Percentiles rank a stretch among this genome's conserved stretches.
Conservation (phyloP, 2,888 invertebrate species). For the Melanchra persicariae region DNA sequence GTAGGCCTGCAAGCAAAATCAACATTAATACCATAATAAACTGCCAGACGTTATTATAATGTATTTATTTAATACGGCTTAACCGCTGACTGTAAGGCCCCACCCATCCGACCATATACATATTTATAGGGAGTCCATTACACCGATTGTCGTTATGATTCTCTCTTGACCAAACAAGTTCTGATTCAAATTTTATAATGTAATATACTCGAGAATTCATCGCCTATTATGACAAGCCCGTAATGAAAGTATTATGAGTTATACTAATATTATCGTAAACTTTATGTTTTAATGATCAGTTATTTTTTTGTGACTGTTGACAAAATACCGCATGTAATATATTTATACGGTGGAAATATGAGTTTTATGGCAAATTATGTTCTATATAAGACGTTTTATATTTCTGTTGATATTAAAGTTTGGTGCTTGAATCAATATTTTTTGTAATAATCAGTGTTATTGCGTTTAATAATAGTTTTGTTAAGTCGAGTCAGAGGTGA, state of each 20-base stretch:
- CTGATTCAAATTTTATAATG: slow-evolving; percentile 74
- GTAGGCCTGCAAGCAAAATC: slow-evolving; percentile 8
- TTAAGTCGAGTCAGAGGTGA: slow-evolving; percentile 49
- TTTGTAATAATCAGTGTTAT: slow-evolving; percentile 57
- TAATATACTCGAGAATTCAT: slow-evolving; percentile 74
- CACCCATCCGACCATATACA: slow-evolving; percentile 61
- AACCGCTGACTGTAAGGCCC: slow-evolving; percentile 60
- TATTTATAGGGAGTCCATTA: slow-evolving; percentile 68
- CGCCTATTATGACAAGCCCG: slow-evolving; percentile 74
- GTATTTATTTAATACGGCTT: slow-evolving; percentile 31
- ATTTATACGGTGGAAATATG: slow-evolving; percentile 66
- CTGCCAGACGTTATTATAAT: slow-evolving; percentile 10
- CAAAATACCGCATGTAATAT: slow-evolving; percentile 70
- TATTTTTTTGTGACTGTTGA: slow-evolving; percentile 72
- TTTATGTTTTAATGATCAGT: slow-evolving; percentile 71
- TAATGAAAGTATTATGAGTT: slow-evolving; percentile 75
- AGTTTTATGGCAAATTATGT: slow-evolving; percentile 72
- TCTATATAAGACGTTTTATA: slow-evolving; percentile 63
- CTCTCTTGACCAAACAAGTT: slow-evolving; percentile 72
- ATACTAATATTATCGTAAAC: slow-evolving; percentile 72
- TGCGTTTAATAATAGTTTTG: slow-evolving; percentile 55
- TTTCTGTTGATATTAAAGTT: slow-evolving; percentile 63
- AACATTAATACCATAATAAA: slow-evolving; percentile 16
- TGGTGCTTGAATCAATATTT: slow-evolving; percentile 66
- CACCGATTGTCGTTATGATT: slow-evolving; percentile 68